Evolutionary conservation across 2,113 vertebrate species (phyloP).

Genomic region (Xiphophorus maculatus): DNA sequence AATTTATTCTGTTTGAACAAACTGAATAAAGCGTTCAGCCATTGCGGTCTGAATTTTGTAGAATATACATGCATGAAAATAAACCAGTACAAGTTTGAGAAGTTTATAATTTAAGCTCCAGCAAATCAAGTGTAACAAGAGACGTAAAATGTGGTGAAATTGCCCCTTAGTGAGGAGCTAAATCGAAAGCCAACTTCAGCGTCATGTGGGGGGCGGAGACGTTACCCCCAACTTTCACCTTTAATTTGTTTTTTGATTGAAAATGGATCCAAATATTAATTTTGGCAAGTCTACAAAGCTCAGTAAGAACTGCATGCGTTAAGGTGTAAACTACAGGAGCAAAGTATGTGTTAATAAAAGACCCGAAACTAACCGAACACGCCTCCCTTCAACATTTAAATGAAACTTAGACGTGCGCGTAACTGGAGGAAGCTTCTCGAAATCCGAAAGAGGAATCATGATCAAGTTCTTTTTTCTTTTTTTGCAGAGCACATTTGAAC

Average conservation of each 20-base stretch:
- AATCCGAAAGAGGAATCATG: not conserved
- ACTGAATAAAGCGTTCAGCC: too few relatives aligned
- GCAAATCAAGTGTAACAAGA: too few relatives aligned
- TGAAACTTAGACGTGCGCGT: slow-evolving; percentile 3
- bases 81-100: too few relatives aligned
- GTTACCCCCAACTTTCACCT: not conserved
- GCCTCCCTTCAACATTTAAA: not conserved
- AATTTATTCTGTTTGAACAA: too few relatives aligned
- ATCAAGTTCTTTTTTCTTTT: fast-evolving
- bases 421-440: slow-evolving; percentile 59
- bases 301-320: not conserved
- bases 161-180: too few relatives aligned
- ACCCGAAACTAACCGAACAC: slow-evolving; percentile 15
- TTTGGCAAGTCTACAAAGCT: too few relatives aligned
- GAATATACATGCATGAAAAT: too few relatives aligned
- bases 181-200: not conserved
- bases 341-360: not conserved
- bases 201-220: not conserved
- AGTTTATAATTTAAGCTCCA: too few relatives aligned
- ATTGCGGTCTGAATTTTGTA: too few relatives aligned
- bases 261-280: not conserved
- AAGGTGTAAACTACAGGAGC: not conserved
- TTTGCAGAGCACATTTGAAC: fast-evolving
- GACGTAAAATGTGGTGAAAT: too few relatives aligned
- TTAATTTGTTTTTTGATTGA: not conserved